These are phyloP conservation scores for Hartigia nigra DNA, from an alignment of 2,888 invertebrate genomes.

Conservation along the genomic window DNA sequence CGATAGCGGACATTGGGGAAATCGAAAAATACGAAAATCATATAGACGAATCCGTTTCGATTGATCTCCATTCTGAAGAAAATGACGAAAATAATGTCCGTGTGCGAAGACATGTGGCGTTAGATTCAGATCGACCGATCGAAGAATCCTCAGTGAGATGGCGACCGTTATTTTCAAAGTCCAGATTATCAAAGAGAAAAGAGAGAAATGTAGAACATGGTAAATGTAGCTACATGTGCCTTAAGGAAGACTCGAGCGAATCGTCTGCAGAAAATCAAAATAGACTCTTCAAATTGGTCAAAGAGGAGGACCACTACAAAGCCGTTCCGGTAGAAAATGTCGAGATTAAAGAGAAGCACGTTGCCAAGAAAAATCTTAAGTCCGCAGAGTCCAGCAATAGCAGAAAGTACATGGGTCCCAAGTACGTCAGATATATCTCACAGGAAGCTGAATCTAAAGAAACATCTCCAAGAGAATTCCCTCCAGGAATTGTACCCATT, in stretches of 20 bases:
- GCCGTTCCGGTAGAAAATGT: constrained; percentile 10
- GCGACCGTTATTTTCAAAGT: background rate
- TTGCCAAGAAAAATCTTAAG: background rate
- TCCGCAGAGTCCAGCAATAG: background rate
- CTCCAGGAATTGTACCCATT: background rate
- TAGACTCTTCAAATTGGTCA: constrained; percentile 19
- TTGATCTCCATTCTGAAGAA: background rate
- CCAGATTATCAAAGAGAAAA: background rate
- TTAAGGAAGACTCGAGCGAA: constrained; percentile 21
- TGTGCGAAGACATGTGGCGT: background rate
- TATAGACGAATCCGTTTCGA: background rate
- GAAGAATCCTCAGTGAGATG: background rate
- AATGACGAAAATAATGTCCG: background rate
- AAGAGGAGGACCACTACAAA: constrained; percentile 20
- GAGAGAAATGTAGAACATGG: background rate
- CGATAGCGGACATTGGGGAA: background rate
- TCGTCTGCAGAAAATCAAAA: constrained; percentile 13
- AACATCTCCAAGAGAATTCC: background rate
- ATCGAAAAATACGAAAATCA: background rate
- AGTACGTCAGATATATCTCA: background rate
- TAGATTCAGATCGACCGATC: background rate
- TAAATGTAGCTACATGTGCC: constrained; percentile 16
- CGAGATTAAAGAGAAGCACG: constrained; percentile 3
- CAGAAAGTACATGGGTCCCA: background rate
- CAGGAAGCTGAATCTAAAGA: background rate